phyloP scores from a whole-genome alignment of 2,888 invertebrate species.

The Saturnia japonica region DNA sequence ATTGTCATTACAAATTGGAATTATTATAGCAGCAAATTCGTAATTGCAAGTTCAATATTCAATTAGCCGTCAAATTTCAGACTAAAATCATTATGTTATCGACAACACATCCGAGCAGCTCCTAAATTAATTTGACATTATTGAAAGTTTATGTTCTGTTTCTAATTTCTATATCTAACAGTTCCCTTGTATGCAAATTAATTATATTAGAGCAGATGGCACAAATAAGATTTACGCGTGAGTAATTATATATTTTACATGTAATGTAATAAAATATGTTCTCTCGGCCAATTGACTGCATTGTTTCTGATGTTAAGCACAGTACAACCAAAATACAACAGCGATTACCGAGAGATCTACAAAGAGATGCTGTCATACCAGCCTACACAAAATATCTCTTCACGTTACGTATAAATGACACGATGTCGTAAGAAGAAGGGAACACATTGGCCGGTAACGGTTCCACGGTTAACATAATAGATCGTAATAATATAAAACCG shows the following conservation, averaged over 20 bases:
- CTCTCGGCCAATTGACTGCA: too few relatives aligned
- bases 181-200: constrained; percentile 11
- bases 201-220: constrained; percentile 17
- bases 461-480: too few relatives aligned
- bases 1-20: not conserved
- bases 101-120: not conserved
- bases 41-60: not conserved
- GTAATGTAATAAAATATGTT: not conserved
- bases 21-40: not conserved
- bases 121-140: constrained; percentile 14
- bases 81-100: constrained; percentile 13
- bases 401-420: too few relatives aligned
- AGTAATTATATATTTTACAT: not conserved
- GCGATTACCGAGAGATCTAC: too few relatives aligned
- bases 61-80: not conserved
- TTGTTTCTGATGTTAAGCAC: too few relatives aligned
- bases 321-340: too few relatives aligned
- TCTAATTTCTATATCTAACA: not conserved
- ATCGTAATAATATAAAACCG: not conserved
- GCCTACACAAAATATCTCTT: too few relatives aligned
- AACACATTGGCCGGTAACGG: too few relatives aligned
- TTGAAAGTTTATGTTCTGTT: constrained; percentile 12
- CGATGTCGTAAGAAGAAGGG: too few relatives aligned
- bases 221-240: constrained; percentile 13
- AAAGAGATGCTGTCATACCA: too few relatives aligned